Base-by-base conservation (phyloP, 2,113 vertebrate genomes). In the Lepus europaeus region DNA sequence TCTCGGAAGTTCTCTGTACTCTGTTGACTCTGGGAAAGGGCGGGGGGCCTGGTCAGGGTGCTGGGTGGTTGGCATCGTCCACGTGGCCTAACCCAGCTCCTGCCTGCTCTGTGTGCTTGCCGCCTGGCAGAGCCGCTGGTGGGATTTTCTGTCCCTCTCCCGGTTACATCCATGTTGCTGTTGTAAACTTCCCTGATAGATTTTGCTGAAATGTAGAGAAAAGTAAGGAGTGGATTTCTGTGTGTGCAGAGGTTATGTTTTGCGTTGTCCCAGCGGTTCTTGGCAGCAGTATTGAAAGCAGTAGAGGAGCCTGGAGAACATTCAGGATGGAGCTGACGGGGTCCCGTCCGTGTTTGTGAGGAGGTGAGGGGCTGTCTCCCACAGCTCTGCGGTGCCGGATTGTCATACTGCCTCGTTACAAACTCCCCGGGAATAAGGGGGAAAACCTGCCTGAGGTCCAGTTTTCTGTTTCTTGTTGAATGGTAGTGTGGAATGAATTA, bases 291-390 rank as follows among this genome's bases (percentile, higher is more conserved):
- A 97, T 94, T 97, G 97, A 97, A 97, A 96, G 92, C 91, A 91
- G 78, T 51, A 49, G 9, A 68, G 79, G 85, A 91, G 96, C 96
- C 92, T 98, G 98, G 98, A 98, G 96, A 97, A 80, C 73, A 87
- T 95, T 98, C 97, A 98, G 96, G 89, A 96, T 98, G 97, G 97
- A 98, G 98, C 97, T 97, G 39, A 93, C 97, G 97, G 97, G 97
- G 95, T 83, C 70, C 90, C 88, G 39, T 97, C 98, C 97, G 2
- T 88, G 56, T 96, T 97, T 97, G 97, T 97, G 96, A 95, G 97
- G 53, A 78, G 89, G 51, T 97, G 96, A 93, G 92, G 86, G 93
- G 86, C 80, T 96, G 92, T 96, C 92, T 98, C 93, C 93, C 95
- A 93, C 78, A 93, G 91, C 96, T 97, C 93, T 94, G 87, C 94